A percentile compares a stretch with the other conserved stretches of the same genome.
phyloP scores from a whole-genome alignment of 2,888 invertebrate species.

The Ecliptopera silaceata region DNA sequence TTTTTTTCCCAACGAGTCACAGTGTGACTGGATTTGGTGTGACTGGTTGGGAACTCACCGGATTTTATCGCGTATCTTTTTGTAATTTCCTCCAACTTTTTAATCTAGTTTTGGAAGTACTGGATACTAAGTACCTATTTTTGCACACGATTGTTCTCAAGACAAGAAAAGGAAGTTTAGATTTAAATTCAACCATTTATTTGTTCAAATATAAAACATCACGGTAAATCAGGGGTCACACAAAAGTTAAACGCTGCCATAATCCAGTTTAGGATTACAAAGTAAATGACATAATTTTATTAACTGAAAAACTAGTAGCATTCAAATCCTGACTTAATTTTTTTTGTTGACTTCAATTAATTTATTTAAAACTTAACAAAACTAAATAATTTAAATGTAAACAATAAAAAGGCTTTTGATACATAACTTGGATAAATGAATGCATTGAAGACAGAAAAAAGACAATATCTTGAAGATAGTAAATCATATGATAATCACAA shows the following conservation, averaged over 20 bases:
- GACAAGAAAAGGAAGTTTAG: not conserved
- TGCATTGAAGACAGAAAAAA: too few relatives aligned
- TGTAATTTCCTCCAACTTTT: too few relatives aligned
- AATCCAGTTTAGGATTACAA: not conserved
- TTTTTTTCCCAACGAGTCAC: too few relatives aligned
- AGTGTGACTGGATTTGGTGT: too few relatives aligned
- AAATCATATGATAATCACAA: too few relatives aligned
- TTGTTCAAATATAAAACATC: slow-evolving; percentile 61
- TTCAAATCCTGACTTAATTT: too few relatives aligned
- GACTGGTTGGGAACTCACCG: too few relatives aligned
- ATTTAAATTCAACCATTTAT: slow-evolving; percentile 43
- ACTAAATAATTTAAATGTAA: slow-evolving; percentile 12
- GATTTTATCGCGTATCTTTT: too few relatives aligned
- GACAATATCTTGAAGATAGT: too few relatives aligned
- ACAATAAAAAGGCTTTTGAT: slow-evolving; percentile 14
- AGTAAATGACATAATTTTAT: not conserved
- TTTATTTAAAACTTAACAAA: slow-evolving; percentile 31
- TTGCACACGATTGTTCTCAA: too few relatives aligned
- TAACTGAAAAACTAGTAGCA: slow-evolving; percentile 3
- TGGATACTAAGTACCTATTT: too few relatives aligned
- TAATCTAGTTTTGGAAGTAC: too few relatives aligned
- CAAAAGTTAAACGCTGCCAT: slow-evolving; percentile 41
- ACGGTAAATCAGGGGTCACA: slow-evolving; percentile 46
- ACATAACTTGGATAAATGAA: not conserved
- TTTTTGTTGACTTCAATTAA: slow-evolving; percentile 13